Conservation (phyloP, 2,797 vertebrate genomes). For the Coregonus ussuriensis region DNA sequence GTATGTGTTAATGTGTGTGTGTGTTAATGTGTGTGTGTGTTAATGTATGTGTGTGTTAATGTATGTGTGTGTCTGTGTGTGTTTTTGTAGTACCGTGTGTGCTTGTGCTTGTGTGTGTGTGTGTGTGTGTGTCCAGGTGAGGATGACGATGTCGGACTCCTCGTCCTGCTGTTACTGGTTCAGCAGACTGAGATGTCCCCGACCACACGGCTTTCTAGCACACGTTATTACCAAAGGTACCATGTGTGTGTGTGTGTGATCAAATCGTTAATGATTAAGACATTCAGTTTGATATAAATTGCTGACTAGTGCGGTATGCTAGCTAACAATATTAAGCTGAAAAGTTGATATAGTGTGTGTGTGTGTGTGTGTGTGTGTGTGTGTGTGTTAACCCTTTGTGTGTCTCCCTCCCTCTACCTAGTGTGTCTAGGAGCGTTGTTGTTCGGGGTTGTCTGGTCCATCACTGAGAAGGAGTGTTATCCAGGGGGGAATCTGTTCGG, state of each 20-base stretch:
- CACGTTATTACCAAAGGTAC: not conserved
- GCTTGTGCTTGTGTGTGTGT: too few relatives aligned
- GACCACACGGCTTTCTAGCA: not conserved
- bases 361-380: slow-evolving; percentile 24
- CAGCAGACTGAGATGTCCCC: not conserved
- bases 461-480: slow-evolving; percentile 83
- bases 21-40: not conserved
- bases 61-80: too few relatives aligned
- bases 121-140: not conserved
- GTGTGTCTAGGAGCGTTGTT: slow-evolving; percentile 76
- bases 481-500: slow-evolving; percentile 92
- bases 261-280: not conserved
- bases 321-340: not conserved
- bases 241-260: not conserved
- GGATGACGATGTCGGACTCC: not conserved
- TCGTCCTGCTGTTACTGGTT: not conserved
- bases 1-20: too few relatives aligned
- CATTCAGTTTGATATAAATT: too few relatives aligned
- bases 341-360: too few relatives aligned
- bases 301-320: not conserved
- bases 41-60: not conserved
- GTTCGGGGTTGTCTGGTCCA: slow-evolving; percentile 86
- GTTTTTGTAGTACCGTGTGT: too few relatives aligned
- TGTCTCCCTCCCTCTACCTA: slow-evolving; percentile 42
- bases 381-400: not conserved